phyloP scores from a whole-genome alignment of 2,888 invertebrate species.

The Papilio elwesi region DNA sequence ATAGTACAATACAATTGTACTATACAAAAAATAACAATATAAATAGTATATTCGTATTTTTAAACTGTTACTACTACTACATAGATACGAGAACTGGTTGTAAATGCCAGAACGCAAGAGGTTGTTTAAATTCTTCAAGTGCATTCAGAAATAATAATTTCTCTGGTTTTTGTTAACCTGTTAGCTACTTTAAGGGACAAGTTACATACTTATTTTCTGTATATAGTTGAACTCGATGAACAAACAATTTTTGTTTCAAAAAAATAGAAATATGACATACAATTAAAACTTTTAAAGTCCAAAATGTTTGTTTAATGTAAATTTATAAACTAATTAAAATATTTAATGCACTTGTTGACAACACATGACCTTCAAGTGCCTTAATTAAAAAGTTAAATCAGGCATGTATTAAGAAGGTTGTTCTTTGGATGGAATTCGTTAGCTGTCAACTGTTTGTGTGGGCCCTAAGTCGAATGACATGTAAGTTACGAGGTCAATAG shows the following conservation, averaged over 20 bases:
- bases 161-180: too few relatives aligned
- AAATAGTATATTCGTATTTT: too few relatives aligned
- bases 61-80: too few relatives aligned
- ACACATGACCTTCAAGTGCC: background rate
- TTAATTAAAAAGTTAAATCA: slow-evolving; percentile 33
- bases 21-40: too few relatives aligned
- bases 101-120: background rate
- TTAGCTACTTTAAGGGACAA: too few relatives aligned
- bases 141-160: too few relatives aligned
- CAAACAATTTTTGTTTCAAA: too few relatives aligned
- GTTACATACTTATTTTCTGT: too few relatives aligned
- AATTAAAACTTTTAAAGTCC: background rate
- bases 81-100: too few relatives aligned
- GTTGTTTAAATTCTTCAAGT: background rate
- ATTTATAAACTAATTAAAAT: slow-evolving; percentile 15
- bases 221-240: too few relatives aligned
- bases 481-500: slow-evolving; percentile 30
- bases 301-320: background rate
- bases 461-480: slow-evolving; percentile 10
- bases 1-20: too few relatives aligned
- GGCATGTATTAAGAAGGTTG: background rate
- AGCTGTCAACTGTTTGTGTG: slow-evolving; percentile 21
- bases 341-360: slow-evolving; percentile 12
- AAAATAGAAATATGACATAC: too few relatives aligned
- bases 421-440: slow-evolving; percentile 1